Evolutionary conservation across 1,140 invertebrate genomes (phyloP), one percentile per base, ranked within the genome.

Genomic region (Drosophila kepulauana): DNA sequence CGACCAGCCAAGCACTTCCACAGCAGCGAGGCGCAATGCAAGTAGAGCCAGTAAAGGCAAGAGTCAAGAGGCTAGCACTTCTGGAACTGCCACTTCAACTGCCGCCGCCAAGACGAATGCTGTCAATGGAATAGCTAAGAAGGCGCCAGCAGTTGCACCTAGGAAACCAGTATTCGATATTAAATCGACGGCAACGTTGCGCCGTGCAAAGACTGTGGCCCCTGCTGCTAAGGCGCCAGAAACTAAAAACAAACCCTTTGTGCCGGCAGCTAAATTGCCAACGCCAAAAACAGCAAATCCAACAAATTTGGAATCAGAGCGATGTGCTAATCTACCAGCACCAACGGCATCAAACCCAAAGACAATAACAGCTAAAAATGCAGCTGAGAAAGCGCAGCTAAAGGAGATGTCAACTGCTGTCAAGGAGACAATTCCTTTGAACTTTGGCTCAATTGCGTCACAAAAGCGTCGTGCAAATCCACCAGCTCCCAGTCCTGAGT

Each of bases 121-220:
- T 30, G 49, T 30, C 49, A 52, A 52, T 6, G 49, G 25, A 30
- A 30, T n/a, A 52, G 49, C 11, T 5, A 52, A 30, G 49, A 52
- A 30, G 30, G 4, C 5, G 11, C 5, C 15, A 5, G 13, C 7
- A 8, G 2, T 20, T 20, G 20, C 4, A 20, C 20, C 20, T 20
- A 3, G 20, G 2, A 20, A 20, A 20, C 20, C 20, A 20, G 20
- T 20, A 20, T 20, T 20, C 20, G 20, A 20, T 20, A 2, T 2
- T 20, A 20, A 25, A 25, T 25, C 20, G 33, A 1, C 5, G 7
- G 33, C 33, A 5, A 7, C 7, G 33, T 33, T 8, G 35, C 35
- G 35, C 35, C 20, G 20, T 25, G 3, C 20, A 25, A 25, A 25
- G 20, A 25, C 20, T 25, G 20, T 25, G 20, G 20, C 20, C 20